A percentile compares a stretch with the other conserved stretches of the same genome.
phyloP scores from a whole-genome alignment of 1,140 invertebrate species.

The Drosophila pseudoananassae region DNA sequence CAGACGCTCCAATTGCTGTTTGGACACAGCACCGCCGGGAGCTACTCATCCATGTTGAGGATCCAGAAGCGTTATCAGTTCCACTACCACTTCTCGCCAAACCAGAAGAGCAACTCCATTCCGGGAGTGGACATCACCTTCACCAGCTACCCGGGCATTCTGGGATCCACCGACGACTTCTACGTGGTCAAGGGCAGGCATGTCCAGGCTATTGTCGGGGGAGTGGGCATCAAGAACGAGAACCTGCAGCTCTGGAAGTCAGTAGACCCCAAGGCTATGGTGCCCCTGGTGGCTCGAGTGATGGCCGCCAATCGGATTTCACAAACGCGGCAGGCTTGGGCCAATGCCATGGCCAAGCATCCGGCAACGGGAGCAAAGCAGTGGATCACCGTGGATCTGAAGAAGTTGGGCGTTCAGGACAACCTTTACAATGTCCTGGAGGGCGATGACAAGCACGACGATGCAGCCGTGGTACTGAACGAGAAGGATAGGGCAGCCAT shows the following conservation, averaged over 20 bases:
- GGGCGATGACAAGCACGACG: conserved; percentile 70
- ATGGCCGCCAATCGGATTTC: conserved; percentile 94
- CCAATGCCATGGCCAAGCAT: conserved; percentile 86
- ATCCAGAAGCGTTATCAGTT: conserved; percentile 96
- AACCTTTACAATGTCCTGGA: conserved; percentile 59
- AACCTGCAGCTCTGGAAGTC: conserved; percentile 85
- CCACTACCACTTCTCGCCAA: conserved; percentile 88
- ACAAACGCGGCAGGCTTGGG: conserved; percentile 89
- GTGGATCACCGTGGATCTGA: conserved; percentile 93
- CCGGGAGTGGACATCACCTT: conserved; percentile 90
- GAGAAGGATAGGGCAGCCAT: conserved; percentile 76
- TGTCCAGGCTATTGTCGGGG: conserved; percentile 86
- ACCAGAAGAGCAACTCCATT: conserved; percentile 86
- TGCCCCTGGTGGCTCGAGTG: conserved; percentile 92
- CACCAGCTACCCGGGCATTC: conserved; percentile 94
- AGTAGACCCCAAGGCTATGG: conserved; percentile 85
- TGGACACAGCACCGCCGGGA: conserved; percentile 86
- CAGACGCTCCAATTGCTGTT: conserved; percentile 74
- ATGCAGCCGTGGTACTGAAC: conserved; percentile 85
- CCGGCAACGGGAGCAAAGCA: conserved; percentile 95
- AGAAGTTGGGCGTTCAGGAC: conserved; percentile 83
- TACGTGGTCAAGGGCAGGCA: conserved; percentile 87
- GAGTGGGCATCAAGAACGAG: conserved; percentile 86
- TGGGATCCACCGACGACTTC: conserved; percentile 95
- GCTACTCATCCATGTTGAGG: conserved; percentile 93